Evolutionary conservation across 1,140 invertebrate species (phyloP).

Genomic region (Cepaea nemoralis): DNA sequence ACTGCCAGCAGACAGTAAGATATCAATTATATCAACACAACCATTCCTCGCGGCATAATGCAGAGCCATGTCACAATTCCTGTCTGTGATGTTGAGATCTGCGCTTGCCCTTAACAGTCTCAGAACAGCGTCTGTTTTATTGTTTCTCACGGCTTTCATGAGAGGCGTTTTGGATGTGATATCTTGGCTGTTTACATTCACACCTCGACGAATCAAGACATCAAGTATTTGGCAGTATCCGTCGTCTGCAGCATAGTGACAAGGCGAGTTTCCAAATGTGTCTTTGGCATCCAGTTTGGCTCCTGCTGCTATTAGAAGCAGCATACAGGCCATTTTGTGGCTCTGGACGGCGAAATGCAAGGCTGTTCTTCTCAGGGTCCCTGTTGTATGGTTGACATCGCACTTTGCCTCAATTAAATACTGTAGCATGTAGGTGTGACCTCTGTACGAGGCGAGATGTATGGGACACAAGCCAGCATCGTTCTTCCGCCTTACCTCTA

Average conservation of each 20-base stretch:
- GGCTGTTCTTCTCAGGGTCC: slow-evolving; percentile 66
- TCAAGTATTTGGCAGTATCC: slow-evolving; percentile 69
- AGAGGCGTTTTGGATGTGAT: slow-evolving; percentile 71
- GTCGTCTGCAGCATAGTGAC: slow-evolving; percentile 71
- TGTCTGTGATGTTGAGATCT: slow-evolving; percentile 92
- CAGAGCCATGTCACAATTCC: slow-evolving; percentile 94
- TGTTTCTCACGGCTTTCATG: slow-evolving; percentile 72
- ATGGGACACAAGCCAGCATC: slow-evolving; percentile 70
- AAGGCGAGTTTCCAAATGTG: slow-evolving; percentile 71
- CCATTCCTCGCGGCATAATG: slow-evolving; percentile 76
- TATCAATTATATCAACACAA: slow-evolving; percentile 65
- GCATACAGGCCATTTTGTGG: slow-evolving; percentile 70
- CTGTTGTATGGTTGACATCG: slow-evolving; percentile 69
- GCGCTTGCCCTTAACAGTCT: slow-evolving; percentile 65
- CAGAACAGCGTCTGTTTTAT: slow-evolving; percentile 68
- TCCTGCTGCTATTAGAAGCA: slow-evolving; percentile 66
- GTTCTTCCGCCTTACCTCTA: slow-evolving; percentile 70
- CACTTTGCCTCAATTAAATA: slow-evolving; percentile 72
- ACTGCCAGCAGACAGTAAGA: slow-evolving; percentile 65
- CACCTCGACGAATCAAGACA: slow-evolving; percentile 65
- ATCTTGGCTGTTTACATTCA: slow-evolving; percentile 69
- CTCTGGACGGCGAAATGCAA: slow-evolving; percentile 70
- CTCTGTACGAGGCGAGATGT: slow-evolving; percentile 69
- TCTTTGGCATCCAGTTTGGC: slow-evolving; percentile 70
- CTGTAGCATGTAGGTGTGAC: slow-evolving; percentile 70